Evolutionary conservation across 2,888 invertebrate species (phyloP), one percentile per base, ranked within the genome.

Genomic region (Pseudolycoriella hygida): DNA sequence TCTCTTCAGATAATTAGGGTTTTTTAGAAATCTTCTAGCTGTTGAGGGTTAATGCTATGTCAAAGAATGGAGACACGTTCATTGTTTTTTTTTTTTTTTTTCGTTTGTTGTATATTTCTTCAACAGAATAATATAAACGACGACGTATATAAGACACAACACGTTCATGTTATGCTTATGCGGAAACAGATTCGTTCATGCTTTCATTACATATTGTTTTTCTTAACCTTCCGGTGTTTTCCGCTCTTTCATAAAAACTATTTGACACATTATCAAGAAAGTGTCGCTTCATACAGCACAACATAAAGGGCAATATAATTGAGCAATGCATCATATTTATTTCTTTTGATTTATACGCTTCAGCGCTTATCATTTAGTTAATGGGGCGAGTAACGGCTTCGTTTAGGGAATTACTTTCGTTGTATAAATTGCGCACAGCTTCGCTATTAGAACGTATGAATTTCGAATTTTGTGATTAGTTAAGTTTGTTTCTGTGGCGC

Each of bases 291-390:
- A 14, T 42, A 17, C 6, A 6, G n/a, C 8, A 37, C 6, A 34
- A 19, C 34, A 34, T 17, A 6, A 11, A n/a, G n/a, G 37, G 2
- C 18, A 17, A 8, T 14, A 19, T 46, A 46, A 46, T 46, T 46
- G 46, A 46, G 46, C 43, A 43, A 46, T 46, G 39, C 42, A 46
- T 46, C 46, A 46, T 46, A 46, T 40, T 46, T 46, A 46, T 46
- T 8, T 46, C 20, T 17, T 37, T 20, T 43, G 43, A 46, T 46
- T 46, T 46, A 43, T 46, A 15, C 42, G 46, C 46, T 31, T 43
- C 46, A 43, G 40, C 46, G 46, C 34, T 14, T 32, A 43, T 43
- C 43, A 37, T 19, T 20, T 20, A 14, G 25, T 43, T 20, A 43
- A 43, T 43, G 20, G 43, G 20, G 43, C 43, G 37, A 37, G 11